Conservation (phyloP, 2,888 invertebrate species). For the Capitulum mitella region DNA sequence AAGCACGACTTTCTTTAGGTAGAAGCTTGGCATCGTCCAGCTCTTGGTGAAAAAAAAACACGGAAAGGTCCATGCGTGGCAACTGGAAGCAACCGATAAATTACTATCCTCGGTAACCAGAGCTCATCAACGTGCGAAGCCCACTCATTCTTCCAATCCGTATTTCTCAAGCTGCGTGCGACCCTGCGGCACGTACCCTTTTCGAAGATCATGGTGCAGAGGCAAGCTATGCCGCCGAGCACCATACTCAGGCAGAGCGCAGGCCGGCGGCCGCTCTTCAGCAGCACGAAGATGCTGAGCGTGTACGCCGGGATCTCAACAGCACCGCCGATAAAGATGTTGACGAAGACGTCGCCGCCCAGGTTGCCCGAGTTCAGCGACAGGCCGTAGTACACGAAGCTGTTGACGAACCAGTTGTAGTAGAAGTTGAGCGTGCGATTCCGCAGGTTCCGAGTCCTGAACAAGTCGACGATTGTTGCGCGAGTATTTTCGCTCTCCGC, state of each 20-base stretch:
- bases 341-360: slow-evolving; percentile 65
- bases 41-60: too few species aligned
- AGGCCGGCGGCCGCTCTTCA: slow-evolving; percentile 64
- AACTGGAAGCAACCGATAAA: too few species aligned
- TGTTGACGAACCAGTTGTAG: slow-evolving; percentile 67
- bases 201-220: slow-evolving; percentile 47
- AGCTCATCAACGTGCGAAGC: too few species aligned
- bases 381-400: slow-evolving; percentile 68
- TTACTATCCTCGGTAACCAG: too few species aligned
- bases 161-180: too few species aligned
- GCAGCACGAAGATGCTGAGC: slow-evolving; percentile 64
- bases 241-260: slow-evolving; percentile 62
- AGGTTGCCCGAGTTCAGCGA: slow-evolving; percentile 66
- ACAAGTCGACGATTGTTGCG: slow-evolving; percentile 52
- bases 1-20: too few species aligned
- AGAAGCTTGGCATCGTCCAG: too few species aligned
- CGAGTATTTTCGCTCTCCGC: background rate
- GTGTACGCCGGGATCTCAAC: slow-evolving; percentile 73
- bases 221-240: slow-evolving; percentile 61
- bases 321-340: slow-evolving; percentile 54
- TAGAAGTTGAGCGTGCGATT: slow-evolving; percentile 63
- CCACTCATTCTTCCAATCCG: too few species aligned
- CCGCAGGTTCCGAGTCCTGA: slow-evolving; percentile 56
- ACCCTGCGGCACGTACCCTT: background rate
- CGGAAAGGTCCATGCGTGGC: too few species aligned